Evolutionary conservation across 2,113 vertebrate species (phyloP).

Genomic region (Chroicocephalus ridibundus): DNA sequence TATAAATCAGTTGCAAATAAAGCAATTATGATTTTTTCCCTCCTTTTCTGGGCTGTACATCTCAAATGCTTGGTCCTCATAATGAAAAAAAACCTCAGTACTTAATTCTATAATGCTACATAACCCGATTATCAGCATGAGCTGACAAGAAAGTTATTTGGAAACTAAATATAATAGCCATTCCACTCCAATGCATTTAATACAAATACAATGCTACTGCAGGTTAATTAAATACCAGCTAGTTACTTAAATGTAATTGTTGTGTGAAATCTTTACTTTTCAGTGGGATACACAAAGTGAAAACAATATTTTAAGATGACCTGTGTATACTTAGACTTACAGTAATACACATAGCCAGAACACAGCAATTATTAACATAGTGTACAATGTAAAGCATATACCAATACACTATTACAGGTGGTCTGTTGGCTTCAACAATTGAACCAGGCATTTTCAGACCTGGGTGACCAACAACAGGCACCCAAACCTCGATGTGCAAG

Average conservation of each 20-base stretch:
- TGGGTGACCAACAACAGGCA: background rate
- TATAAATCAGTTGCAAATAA: background rate
- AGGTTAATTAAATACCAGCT: conserved; percentile 1
- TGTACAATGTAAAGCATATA: background rate
- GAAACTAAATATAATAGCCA: conserved; percentile 15
- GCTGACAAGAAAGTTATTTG: conserved; percentile 14
- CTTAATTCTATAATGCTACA: background rate
- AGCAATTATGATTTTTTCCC: background rate
- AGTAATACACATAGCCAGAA: background rate
- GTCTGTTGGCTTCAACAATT: background rate
- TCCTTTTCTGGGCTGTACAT: background rate
- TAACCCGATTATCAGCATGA: background rate
- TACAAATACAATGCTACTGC: background rate
- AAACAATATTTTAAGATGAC: background rate
- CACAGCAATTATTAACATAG: background rate
- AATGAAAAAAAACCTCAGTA: background rate
- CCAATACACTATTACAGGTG: background rate
- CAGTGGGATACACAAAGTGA: background rate
- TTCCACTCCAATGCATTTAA: background rate
- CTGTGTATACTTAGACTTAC: background rate
- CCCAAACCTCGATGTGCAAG: background rate
- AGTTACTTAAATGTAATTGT: conserved; percentile 19
- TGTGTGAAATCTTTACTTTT: conserved; percentile 17
- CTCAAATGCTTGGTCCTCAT: background rate
- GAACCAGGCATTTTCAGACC: background rate